Conservation (phyloP, 2,888 invertebrate species). For the Drosophila nigricruria region DNA sequence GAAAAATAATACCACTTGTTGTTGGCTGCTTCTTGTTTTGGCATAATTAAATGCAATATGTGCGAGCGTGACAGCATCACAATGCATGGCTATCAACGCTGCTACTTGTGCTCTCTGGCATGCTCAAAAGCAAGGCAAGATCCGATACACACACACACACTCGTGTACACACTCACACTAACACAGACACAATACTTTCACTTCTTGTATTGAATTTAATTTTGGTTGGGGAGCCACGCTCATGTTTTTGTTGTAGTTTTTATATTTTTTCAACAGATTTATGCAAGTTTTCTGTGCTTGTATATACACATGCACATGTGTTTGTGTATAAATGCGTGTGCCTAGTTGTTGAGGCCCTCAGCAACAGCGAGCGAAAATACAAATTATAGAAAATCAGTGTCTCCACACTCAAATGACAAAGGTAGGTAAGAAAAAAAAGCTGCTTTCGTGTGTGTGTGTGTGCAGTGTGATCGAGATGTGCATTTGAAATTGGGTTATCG, state of each 20-base stretch:
- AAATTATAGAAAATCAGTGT: conserved; percentile 57
- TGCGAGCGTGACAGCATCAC: conserved; percentile 66
- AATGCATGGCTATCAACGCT: conserved; percentile 48
- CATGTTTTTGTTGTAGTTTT: conserved; percentile 54
- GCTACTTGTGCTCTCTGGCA: conserved; percentile 40
- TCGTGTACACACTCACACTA: conserved; percentile 4
- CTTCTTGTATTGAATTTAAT: conserved; percentile 77
- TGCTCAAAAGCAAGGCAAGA: conserved; percentile 69
- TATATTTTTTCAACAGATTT: conserved; percentile 63
- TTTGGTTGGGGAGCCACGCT: conserved; percentile 63
- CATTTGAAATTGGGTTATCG: conserved; percentile 36
- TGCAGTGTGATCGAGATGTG: conserved; percentile 36
- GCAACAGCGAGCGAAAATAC: conserved; percentile 65
- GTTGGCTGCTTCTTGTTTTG: conserved; percentile 59
- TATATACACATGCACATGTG: conserved; percentile 19
- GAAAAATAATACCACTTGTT: conserved; percentile 70
- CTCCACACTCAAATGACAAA: conserved; percentile 41
- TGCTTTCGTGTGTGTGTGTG: conserved; percentile 1
- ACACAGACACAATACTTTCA: conserved; percentile 70
- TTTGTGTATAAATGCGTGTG: conserved; percentile 11
- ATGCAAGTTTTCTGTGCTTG: conserved; percentile 61
- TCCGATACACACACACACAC: conserved; percentile 55
- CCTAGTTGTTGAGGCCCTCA: conserved; percentile 52
- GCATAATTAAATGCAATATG: conserved; percentile 75
- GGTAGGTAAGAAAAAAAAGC: conserved; percentile 35